These are phyloP conservation scores for Synanthedon andrenaeformis DNA, from an alignment of 2,888 invertebrate genomes.

Conservation along the genomic window DNA sequence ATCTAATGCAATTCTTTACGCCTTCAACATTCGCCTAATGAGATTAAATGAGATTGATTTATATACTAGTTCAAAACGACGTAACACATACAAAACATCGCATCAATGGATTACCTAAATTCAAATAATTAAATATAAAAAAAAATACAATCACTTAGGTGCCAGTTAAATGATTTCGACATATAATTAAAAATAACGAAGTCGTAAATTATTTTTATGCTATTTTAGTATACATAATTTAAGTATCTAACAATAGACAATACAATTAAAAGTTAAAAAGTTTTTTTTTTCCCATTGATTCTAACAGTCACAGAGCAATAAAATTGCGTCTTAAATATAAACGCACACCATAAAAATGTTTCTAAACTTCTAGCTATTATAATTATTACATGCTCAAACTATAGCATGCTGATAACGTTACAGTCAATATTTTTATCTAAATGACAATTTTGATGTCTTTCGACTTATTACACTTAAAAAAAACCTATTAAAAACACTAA, in stretches of 20 bases:
- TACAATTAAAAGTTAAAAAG: too few relatives aligned
- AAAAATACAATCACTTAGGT: too few relatives aligned
- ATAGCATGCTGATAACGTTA: conserved; percentile 17
- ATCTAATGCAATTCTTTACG: conserved; percentile 34
- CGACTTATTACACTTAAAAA: too few relatives aligned
- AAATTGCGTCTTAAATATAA: background rate
- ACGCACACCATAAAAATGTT: conserved; percentile 20
- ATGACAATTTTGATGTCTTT: background rate
- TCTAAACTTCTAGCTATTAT: conserved; percentile 19
- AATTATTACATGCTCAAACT: conserved; percentile 21
- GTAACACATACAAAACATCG: background rate
- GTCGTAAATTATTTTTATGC: too few relatives aligned
- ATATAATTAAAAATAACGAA: too few relatives aligned
- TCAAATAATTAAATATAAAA: too few relatives aligned
- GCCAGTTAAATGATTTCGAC: too few relatives aligned
- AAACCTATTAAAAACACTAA: too few relatives aligned
- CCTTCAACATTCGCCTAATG: conserved; percentile 48
- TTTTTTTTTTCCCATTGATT: background rate
- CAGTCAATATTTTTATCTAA: background rate
- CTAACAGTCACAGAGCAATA: background rate
- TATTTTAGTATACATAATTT: too few relatives aligned
- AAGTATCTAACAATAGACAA: too few relatives aligned
- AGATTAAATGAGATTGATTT: conserved; percentile 20
- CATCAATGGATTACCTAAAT: background rate
- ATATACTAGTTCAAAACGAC: background rate